Conservation (phyloP, 2,113 vertebrate species). For the Drymodes brunneopygia region DNA sequence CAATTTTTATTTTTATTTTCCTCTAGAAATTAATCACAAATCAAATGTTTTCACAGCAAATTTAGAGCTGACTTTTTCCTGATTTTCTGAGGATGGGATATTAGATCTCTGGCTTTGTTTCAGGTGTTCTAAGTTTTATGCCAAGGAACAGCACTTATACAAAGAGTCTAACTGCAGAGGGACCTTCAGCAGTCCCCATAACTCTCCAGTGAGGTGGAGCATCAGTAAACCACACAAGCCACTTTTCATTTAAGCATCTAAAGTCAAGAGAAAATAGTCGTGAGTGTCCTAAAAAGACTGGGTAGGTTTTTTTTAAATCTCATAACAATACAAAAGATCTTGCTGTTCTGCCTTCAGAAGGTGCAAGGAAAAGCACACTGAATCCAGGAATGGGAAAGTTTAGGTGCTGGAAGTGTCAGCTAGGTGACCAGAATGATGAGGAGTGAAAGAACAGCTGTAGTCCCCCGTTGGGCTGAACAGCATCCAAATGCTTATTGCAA, state of each 20-base stretch:
- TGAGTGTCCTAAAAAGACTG: background rate
- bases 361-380: background rate
- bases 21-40: background rate
- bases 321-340: background rate
- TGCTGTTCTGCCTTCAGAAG: background rate
- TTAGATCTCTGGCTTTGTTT: background rate
- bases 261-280: background rate
- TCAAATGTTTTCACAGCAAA: background rate
- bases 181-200: background rate
- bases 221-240: background rate
- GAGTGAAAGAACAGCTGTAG: background rate
- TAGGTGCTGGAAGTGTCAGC: background rate
- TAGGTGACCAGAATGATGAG: background rate
- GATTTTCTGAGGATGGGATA: background rate
- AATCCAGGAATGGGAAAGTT: background rate
- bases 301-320: accelerated
- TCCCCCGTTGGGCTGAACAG: background rate
- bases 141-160: background rate
- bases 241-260: background rate
- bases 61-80: background rate
- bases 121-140: background rate
- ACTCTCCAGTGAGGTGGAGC: background rate
- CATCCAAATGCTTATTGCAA: background rate
- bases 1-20: background rate
- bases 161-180: background rate